Evolutionary conservation across 1,140 invertebrate genomes (phyloP).

Genomic region (Phocides pigmalion): DNA sequence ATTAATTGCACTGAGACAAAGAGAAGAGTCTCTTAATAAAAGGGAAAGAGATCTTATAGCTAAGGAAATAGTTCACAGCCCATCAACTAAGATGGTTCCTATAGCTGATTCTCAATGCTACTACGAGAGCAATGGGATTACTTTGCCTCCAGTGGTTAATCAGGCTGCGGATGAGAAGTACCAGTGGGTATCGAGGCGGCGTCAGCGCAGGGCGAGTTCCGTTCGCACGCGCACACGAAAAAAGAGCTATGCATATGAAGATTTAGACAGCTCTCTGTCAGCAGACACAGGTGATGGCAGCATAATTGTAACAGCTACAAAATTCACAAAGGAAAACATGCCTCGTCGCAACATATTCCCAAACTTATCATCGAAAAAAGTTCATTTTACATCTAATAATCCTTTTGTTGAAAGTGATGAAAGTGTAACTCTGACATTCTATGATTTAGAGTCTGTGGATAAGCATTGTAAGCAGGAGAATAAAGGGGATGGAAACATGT

Average conservation of each 20-base stretch:
- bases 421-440: slow-evolving; percentile 79
- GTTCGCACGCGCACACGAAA: slow-evolving; percentile 58
- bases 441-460: slow-evolving; percentile 73
- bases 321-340: slow-evolving; percentile 78
- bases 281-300: slow-evolving; percentile 84
- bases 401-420: slow-evolving; percentile 80
- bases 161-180: slow-evolving; percentile 47
- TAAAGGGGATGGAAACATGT: slow-evolving; percentile 40
- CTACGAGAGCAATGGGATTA: slow-evolving; percentile 67
- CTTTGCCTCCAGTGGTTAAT: slow-evolving; percentile 70
- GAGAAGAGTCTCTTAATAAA: slow-evolving; percentile 74
- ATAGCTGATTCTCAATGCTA: slow-evolving; percentile 40
- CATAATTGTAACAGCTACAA: slow-evolving; percentile 82
- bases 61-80: slow-evolving; percentile 75
- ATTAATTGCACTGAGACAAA: slow-evolving; percentile 67
- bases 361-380: slow-evolving; percentile 66
- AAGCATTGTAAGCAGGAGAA: slow-evolving; percentile 40
- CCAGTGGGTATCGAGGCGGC: slow-evolving; percentile 52
- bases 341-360: slow-evolving; percentile 75
- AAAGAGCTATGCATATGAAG: slow-evolving; percentile 74
- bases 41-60: slow-evolving; percentile 77
- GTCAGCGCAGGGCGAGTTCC: slow-evolving; percentile 56
- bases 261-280: slow-evolving; percentile 84
- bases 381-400: slow-evolving; percentile 76
- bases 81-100: slow-evolving; percentile 51